Evolutionary conservation across 2,113 vertebrate species (phyloP), one percentile per base, ranked within the genome.

Genomic region (Laticauda colubrina): DNA sequence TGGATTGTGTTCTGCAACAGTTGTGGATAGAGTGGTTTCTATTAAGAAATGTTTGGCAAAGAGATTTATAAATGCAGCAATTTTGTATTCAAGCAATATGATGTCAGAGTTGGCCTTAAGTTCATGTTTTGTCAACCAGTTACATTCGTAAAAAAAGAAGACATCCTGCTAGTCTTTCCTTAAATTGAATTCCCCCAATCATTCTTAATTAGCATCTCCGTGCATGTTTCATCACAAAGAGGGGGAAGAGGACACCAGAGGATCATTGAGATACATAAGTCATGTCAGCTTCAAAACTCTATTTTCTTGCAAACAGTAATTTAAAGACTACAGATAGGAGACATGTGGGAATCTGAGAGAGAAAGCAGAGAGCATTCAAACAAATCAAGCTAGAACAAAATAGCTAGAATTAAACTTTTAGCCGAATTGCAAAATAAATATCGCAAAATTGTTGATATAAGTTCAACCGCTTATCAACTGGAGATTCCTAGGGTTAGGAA

Each of bases 171-270:
- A 95, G 96, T 96, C 96, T 91, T 87, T 96, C 94, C 93, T 94
- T 95, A 95, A 95, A 95, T 96, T 96, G 96, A 94, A 95, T 0
- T 92, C n/a, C 95, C 96, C 96, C 91, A 95, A 95, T 96, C 97
- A 96, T 93, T 93, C 91, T 96, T 94, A 96, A 96, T 97, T 96
- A 96, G 85, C 75, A 92, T 97, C 94, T 96, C 91, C 89, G 69
- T 39, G 43, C 26, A 14, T 12, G 85, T 51, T 54, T 14, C n/a
- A 54, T 15, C 15, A 45, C 5, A 56, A 81, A 4, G 26, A 4
- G 26, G 0, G 24, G 4, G 9, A 90, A 8, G 56, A 94, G 94
- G 95, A 96, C 95, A 96, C 59, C 87, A 92, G 34, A 92, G 92
- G 94, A 95, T 93, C 92, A 57, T 54, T 93, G 75, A 54, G 69